Percentiles rank a stretch among this genome's conserved stretches.
Evolutionary conservation across 2,113 vertebrate genomes (phyloP).

Genomic region (Polypterus senegalus): DNA sequence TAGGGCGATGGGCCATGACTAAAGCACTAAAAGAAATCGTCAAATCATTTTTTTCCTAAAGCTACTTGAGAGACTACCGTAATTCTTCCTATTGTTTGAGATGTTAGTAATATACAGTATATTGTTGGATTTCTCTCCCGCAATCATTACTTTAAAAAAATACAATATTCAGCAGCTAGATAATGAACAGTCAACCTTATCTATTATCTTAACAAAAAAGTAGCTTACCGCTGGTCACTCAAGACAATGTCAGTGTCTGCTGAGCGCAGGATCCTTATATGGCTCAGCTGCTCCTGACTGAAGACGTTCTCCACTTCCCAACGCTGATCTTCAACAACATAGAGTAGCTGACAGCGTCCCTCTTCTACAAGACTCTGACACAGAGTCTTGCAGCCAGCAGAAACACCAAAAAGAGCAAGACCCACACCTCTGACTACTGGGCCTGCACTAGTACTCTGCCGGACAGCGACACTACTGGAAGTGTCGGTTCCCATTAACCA

Average conservation of each 20-base stretch:
- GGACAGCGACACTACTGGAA: not conserved
- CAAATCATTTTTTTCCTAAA: too few species aligned
- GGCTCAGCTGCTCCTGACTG: slow-evolving; percentile 14
- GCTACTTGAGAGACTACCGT: too few species aligned
- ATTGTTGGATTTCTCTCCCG: not conserved
- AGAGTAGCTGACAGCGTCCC: slow-evolving; percentile 23
- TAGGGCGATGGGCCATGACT: too few species aligned
- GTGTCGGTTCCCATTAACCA: not conserved
- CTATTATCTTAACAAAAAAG: too few species aligned
- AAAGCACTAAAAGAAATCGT: too few species aligned
- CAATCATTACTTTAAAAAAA: too few species aligned
- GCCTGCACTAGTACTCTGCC: not conserved
- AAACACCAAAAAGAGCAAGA: slow-evolving; percentile 20
- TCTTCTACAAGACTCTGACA: slow-evolving; percentile 27
- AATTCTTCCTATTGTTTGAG: not conserved
- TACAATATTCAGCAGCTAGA: too few species aligned
- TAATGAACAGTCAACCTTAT: too few species aligned
- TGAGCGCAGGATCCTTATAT: slow-evolving; percentile 23
- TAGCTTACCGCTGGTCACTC: slow-evolving; percentile 27
- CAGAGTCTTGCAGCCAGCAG: slow-evolving; percentile 11
- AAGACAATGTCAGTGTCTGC: slow-evolving; percentile 23
- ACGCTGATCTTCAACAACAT: slow-evolving; percentile 26
- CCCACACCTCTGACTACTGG: slow-evolving; percentile 4
- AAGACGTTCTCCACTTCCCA: slow-evolving; percentile 24
- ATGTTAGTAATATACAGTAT: not conserved